Evolutionary conservation across 2,888 invertebrate genomes (phyloP).

Genomic region (Caenorhabditis sinica): DNA sequence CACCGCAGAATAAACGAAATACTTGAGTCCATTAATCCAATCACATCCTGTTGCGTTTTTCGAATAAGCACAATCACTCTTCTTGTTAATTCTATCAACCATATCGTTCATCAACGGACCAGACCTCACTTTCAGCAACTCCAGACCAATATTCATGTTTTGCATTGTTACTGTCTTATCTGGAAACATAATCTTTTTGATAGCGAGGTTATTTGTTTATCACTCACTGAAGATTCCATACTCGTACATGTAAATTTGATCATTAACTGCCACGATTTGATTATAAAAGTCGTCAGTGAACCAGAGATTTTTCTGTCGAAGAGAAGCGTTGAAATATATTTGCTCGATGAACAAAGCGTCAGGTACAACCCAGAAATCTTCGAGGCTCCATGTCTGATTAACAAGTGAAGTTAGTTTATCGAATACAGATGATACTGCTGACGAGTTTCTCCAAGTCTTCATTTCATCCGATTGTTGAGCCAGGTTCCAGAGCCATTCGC

Average conservation of each 20-base stretch:
- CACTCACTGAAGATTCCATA: constrained; percentile 71
- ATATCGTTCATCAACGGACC: constrained; percentile 70
- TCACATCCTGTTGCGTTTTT: constrained; percentile 46
- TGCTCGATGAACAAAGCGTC: constrained; percentile 69
- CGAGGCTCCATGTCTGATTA: constrained; percentile 56
- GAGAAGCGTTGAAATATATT: constrained; percentile 56
- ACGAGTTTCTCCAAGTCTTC: constrained; percentile 48
- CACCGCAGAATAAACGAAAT: constrained; percentile 73
- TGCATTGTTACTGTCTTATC: constrained; percentile 63
- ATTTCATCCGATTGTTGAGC: constrained; percentile 62
- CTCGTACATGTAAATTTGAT: constrained; percentile 69
- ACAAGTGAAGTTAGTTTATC: constrained; percentile 39
- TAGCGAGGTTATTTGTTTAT: not conserved
- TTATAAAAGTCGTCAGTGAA: constrained; percentile 62
- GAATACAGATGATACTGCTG: constrained; percentile 42
- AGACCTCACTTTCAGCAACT: constrained; percentile 66
- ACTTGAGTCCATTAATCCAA: constrained; percentile 69
- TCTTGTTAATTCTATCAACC: constrained; percentile 63
- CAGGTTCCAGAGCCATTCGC: constrained; percentile 68
- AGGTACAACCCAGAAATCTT: constrained; percentile 68
- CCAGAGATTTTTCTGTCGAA: constrained; percentile 61
- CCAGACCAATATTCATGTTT: constrained; percentile 67
- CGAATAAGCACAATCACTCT: constrained; percentile 53
- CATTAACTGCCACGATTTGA: constrained; percentile 65
- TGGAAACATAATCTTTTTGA: constrained; percentile 9